These are phyloP conservation scores for Agriopis marginaria DNA, from an alignment of 2,888 invertebrate genomes.

Conservation along the genomic window DNA sequence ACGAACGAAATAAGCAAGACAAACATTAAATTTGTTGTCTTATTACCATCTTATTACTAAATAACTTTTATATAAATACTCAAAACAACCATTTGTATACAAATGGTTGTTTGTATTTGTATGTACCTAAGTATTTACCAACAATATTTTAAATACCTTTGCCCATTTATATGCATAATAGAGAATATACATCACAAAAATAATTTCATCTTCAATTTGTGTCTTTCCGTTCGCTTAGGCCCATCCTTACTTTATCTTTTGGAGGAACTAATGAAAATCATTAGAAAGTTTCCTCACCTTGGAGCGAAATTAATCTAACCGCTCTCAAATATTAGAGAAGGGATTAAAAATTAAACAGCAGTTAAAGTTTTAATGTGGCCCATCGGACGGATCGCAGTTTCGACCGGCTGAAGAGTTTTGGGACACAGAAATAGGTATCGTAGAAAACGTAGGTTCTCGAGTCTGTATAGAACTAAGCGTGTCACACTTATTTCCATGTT, in stretches of 20 bases:
- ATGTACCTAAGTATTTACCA: too few relatives aligned
- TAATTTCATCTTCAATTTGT: neutral
- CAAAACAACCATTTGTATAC: too few relatives aligned
- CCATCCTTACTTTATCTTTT: slow-evolving; percentile 21
- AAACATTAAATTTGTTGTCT: too few relatives aligned
- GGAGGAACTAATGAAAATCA: slow-evolving; percentile 27
- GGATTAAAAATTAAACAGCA: slow-evolving; percentile 60
- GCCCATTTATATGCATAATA: too few relatives aligned
- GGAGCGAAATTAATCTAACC: slow-evolving; percentile 36
- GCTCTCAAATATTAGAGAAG: slow-evolving; percentile 41
- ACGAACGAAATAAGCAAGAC: too few relatives aligned
- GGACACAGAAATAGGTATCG: neutral
- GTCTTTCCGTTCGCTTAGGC: neutral
- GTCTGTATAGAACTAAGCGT: too few relatives aligned
- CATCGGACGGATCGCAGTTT: slow-evolving; percentile 54
- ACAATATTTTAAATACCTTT: too few relatives aligned
- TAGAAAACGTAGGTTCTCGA: neutral
- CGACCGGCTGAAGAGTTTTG: slow-evolving; percentile 40
- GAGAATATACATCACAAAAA: too few relatives aligned
- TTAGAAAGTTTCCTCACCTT: slow-evolving; percentile 32
- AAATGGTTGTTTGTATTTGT: too few relatives aligned
- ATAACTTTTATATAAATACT: too few relatives aligned
- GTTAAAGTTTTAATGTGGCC: slow-evolving; percentile 59
- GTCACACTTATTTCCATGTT: too few relatives aligned
- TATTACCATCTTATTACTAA: too few relatives aligned